Evolutionary conservation across 1,140 invertebrate genomes (phyloP), one percentile per base, ranked within the genome.

Genomic region (Goniozus legneri): DNA sequence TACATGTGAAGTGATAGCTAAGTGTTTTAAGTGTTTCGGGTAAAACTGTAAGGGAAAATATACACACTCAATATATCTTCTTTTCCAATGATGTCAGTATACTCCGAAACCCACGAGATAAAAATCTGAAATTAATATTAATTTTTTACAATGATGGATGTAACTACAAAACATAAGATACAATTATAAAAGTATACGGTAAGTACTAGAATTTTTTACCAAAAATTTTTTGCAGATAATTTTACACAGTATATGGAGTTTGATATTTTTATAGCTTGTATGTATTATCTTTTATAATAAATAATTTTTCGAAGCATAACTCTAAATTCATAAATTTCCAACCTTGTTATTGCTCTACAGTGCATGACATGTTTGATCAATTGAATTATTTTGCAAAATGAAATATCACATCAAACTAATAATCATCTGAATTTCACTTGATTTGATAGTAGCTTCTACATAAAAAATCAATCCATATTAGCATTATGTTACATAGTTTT

Each of bases 71-170:
- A 13, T 30, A 8, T 47, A 8, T 8, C 21, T 16, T 27, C 8
- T 4, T 16, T 13, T 13, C 20, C 21, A 47, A 37, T 22, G 10
- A 27, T 15, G 12, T 24, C 30, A 20, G 30, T 27, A 37, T 38
- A 14, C 36, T 37, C 42, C n/a, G 24, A 36, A 12, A 42, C 14
- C 14, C 22, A 32, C 19, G 45, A 40, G 13, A 24, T 32, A 32
- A 33, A 37, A 22, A 18, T 24, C 36, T 37, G 20, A 16, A 37
- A 19, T 37, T 3, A 3, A 27, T 31, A 34, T 52, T 30, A 41
- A 36, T 35, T 41, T 38, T 34, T 13, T 31, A n/a, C 16, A 57
- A 46, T 22, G 27, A 56, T 56, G 50, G 42, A 37, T 18, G 48
- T 16, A 6, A 7, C 15, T 21, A 22, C 12, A 27, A 35, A 40